Evolutionary conservation across 2,888 invertebrate species (phyloP), one percentile per base, ranked within the genome.

Genomic region (Apodemia duryi): DNA sequence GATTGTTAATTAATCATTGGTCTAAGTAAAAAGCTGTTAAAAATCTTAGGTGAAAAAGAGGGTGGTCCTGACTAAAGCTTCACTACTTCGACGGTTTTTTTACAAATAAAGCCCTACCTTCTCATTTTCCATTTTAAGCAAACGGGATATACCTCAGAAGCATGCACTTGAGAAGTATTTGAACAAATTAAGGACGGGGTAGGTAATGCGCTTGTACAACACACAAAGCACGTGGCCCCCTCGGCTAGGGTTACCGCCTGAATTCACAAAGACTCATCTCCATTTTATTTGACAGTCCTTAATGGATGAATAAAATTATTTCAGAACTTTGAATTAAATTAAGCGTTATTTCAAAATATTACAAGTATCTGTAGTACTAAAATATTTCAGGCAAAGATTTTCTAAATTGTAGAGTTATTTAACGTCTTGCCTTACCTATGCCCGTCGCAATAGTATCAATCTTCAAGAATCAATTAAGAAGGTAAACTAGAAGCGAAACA

Each of bases 181-280:
- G 84, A 76, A 82, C 84, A 84, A 85, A 85, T 85, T 83, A 84
- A 78, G 78, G 77, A 29, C 57, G 57, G 57, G 29, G 57, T 57
- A 57, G 32, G 57, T 57, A 57, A 57, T 57, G 57, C 57, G 57
- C 57, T 57, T 57, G 57, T 32, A 57, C 11, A 32, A 57, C 57
- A 57, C 57, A 57, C 32, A 57, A 57, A 57, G 57, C 54, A 54
- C 29, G 54, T 32, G 29, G 29, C 54, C 29, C 54, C 54, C 54
- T 29, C 54, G 10, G 29, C 10, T 54, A 54, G 54, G 54, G 29
- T 29, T 54, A 29, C 11, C 54, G 21, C 28, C 6, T 7, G 11
- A 43, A 11, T 46, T 46, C 5, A 13, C 9, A 4, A 13, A 46
- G 13, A 13, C 13, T 11, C 7, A 43, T 10, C 2, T 46, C 46